Conservation (phyloP, 2,113 vertebrate genomes). For the Cyanoramphus novaezelandiae region DNA sequence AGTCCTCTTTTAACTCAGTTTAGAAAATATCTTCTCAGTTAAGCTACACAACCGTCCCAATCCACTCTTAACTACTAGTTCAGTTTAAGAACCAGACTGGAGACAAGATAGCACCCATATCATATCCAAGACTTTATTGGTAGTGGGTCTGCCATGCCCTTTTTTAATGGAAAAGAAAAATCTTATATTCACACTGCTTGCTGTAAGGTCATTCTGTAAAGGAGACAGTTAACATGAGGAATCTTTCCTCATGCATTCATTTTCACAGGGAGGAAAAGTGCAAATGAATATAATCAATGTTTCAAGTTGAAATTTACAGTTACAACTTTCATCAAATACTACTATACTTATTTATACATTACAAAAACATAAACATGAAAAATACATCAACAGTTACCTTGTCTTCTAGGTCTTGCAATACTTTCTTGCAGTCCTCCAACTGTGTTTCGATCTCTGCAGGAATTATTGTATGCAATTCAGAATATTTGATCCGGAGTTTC, state of each 20-base stretch:
- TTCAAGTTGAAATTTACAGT: background rate
- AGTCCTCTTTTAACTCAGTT: background rate
- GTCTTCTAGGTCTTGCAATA: slow-evolving; percentile 79
- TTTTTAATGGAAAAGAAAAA: background rate
- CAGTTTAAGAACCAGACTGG: background rate
- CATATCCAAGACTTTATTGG: background rate
- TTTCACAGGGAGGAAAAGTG: background rate
- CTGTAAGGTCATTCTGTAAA: background rate
- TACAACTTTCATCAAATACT: background rate
- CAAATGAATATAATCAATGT: background rate
- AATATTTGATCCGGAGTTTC: slow-evolving; percentile 82
- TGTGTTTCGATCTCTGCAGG: slow-evolving; percentile 80
- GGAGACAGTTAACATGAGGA: background rate
- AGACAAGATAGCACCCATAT: background rate
- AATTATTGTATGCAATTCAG: slow-evolving; percentile 77
- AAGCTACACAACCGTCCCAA: background rate
- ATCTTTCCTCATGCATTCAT: background rate
- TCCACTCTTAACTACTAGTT: background rate
- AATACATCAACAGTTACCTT: slow-evolving; percentile 78
- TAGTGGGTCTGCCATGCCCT: background rate
- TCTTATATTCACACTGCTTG: background rate
- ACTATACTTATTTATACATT: background rate
- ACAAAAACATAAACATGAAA: background rate
- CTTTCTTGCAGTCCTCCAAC: slow-evolving; percentile 79
- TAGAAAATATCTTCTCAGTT: background rate